Evolutionary conservation across 2,888 invertebrate genomes (phyloP), one percentile per base, ranked within the genome.

Genomic region (Trilocha varians): DNA sequence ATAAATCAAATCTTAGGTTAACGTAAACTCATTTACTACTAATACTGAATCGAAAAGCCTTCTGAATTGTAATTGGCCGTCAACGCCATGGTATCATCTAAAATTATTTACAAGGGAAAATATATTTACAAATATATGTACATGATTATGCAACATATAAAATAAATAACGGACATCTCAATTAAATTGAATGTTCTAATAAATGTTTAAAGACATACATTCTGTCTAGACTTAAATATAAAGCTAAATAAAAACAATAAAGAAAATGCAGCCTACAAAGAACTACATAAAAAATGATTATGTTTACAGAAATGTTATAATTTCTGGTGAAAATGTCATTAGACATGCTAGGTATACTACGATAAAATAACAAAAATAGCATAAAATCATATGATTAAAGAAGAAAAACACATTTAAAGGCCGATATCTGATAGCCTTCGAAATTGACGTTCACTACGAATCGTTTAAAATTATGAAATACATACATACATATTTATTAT

Each of bases 101-200:
- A 54, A 64, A 56, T 78, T 25, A 78, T 79, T 73, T 80, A 78
- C 79, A 79, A 60, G 52, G 63, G 62, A 69, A 70, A 53, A 82
- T 79, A 83, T 66, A 78, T 80, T 79, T 82, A 69, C 58, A 60
- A 73, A 71, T 65, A 59, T 74, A 71, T 78, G 79, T 80, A 70
- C 79, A 79, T 73, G 78, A 59, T 62, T 34, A 34, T 40, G 65
- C 67, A 73, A 62, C 52, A 67, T 68, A 74, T 78, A 78, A 78
- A 82, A 80, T 82, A 82, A 83, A 82, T 83, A 83, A 75, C 65
- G 71, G 68, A 80, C 82, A 78, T 75, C 63, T 76, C 78, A 80
- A 82, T 84, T 80, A 75, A 52, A 82, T 83, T 80, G 79, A 77
- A 82, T 70, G 73, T 63, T 65, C 66, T 65, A 70, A 60, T 68